Percentiles rank a stretch among this genome's conserved stretches.
phyloP scores from a whole-genome alignment of 2,113 vertebrate species.

The Sakesphorus luctuosus region DNA sequence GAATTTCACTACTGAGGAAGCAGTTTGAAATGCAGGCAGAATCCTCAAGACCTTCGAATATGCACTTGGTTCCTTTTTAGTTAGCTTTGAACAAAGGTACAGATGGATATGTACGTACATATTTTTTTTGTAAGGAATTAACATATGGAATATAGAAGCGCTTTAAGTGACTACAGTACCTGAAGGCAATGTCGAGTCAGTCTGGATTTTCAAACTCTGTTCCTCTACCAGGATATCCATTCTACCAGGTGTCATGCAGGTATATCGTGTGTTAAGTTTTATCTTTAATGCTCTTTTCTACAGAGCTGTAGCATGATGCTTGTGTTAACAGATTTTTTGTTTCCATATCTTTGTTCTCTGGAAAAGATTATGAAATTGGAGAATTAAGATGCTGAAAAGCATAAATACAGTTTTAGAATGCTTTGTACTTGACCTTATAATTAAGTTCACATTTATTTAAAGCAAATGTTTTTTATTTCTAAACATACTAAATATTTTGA shows the following conservation, averaged over 20 bases:
- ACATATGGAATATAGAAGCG: constrained; percentile 15
- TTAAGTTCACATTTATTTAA: background rate
- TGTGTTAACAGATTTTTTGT: background rate
- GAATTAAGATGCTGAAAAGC: background rate
- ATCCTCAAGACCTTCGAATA: constrained; percentile 52
- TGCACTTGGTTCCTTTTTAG: constrained; percentile 31
- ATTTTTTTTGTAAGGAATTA: background rate
- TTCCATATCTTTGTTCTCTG: constrained; percentile 5
- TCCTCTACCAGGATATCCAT: constrained; percentile 77
- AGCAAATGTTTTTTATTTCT: background rate
- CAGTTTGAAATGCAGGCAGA: constrained; percentile 66
- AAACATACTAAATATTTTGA: background rate
- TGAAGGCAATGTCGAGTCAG: constrained; percentile 81
- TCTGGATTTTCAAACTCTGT: constrained; percentile 80
- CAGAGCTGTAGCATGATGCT: background rate
- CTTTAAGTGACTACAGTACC: constrained; percentile 32
- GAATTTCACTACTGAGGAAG: constrained; percentile 61
- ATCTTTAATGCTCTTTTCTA: background rate
- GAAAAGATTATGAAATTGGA: background rate
- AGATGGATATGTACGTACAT: background rate
- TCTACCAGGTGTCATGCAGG: constrained; percentile 84
- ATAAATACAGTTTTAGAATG: background rate
- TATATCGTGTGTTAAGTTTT: constrained; percentile 76
- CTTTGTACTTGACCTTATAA: background rate
- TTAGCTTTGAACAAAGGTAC: background rate